These are phyloP conservation scores for Boloria euphrosyne DNA, from an alignment of 2,888 invertebrate species.

Conservation along the genomic window DNA sequence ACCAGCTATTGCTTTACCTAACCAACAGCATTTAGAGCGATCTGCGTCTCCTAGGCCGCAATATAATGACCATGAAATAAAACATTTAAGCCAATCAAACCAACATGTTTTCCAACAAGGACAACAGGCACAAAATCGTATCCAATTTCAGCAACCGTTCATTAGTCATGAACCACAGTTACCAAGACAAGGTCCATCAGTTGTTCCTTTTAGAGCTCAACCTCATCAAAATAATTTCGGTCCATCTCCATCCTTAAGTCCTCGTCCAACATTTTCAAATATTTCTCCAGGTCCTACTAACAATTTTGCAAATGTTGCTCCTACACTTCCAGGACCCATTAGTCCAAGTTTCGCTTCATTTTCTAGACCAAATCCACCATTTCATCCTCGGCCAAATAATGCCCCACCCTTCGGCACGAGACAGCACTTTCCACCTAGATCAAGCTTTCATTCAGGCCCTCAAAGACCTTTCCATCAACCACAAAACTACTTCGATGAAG, in stretches of 20 bases:
- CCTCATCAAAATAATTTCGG: conserved; percentile 66
- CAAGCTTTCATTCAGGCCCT: conserved; percentile 75
- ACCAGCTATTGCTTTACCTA: conserved; percentile 82
- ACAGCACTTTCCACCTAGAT: conserved; percentile 69
- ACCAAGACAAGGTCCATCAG: conserved; percentile 70
- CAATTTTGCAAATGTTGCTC: conserved; percentile 57
- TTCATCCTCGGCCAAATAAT: conserved; percentile 60
- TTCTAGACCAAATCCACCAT: conserved; percentile 62
- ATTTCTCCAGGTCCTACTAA: conserved; percentile 57
- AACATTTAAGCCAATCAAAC: conserved; percentile 47
- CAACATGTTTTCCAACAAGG: conserved; percentile 57
- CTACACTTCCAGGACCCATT: conserved; percentile 62
- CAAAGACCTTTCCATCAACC: conserved; percentile 78
- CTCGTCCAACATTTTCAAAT: conserved; percentile 59
- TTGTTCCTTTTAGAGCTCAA: conserved; percentile 67
- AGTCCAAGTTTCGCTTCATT: conserved; percentile 62
- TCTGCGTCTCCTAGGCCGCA: conserved; percentile 61
- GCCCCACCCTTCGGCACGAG: conserved; percentile 60
- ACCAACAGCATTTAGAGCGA: conserved; percentile 59
- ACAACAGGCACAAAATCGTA: conserved; percentile 70
- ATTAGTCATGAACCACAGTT: conserved; percentile 70
- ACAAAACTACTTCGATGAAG: conserved; percentile 73
- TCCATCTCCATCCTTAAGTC: conserved; percentile 55
- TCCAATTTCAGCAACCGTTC: conserved; percentile 74
- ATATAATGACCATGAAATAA: conserved; percentile 47